Base-by-base conservation (phyloP, 2,888 invertebrate genomes). In the Timema podura region DNA sequence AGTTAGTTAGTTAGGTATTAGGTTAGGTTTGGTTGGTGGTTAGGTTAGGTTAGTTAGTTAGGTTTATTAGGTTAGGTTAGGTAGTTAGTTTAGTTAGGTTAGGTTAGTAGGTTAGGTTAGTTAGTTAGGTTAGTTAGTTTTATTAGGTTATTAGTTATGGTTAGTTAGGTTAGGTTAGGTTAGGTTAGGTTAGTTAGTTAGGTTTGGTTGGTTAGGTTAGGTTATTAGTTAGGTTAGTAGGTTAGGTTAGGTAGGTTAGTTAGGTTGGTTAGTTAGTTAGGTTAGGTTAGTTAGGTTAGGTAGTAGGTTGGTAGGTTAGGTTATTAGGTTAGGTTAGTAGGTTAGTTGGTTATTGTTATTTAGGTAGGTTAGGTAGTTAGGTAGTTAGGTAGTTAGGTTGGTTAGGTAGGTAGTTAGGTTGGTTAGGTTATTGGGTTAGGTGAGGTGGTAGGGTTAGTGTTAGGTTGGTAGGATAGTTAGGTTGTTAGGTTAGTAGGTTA, bases 101-200 rank as follows among this genome's bases (percentile, higher is more conserved):
- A 49, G 49, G 49, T 49, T 49, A 49, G 49, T n/a, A n/a, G n/a
- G n/a, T n/a, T n/a, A n/a, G n/a, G n/a, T n/a, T n/a, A 11, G 9
- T 49, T 49, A 11, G 49, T 49, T 49, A 49, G 49, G 49, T 49
- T 49, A 49, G 49, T 10, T 49, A 10, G 49, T 9, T 9, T 49
- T 49, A 49, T 9, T 9, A 10, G 9, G 11, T 10, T 11, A 10
- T 49, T 49, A 49, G 49, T 9, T 49, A 10, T 10, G 49, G 49
- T 49, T 49, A 49, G 49, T 9, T 49, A 11, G 49, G 49, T 9
- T 10, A 10, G 49, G 49, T 9, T 10, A 49, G 49, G 49, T 9
- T 49, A 49, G 49, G 49, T 49, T 49, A 49, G 49, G 49, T 49
- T 49, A 49, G 49, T 9, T 49, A 10, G 49, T 49, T 49, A 49